Evolutionary conservation across 2,113 vertebrate genomes (phyloP), one percentile per base, ranked within the genome.

Genomic region (Cyanoderma ruficeps): DNA sequence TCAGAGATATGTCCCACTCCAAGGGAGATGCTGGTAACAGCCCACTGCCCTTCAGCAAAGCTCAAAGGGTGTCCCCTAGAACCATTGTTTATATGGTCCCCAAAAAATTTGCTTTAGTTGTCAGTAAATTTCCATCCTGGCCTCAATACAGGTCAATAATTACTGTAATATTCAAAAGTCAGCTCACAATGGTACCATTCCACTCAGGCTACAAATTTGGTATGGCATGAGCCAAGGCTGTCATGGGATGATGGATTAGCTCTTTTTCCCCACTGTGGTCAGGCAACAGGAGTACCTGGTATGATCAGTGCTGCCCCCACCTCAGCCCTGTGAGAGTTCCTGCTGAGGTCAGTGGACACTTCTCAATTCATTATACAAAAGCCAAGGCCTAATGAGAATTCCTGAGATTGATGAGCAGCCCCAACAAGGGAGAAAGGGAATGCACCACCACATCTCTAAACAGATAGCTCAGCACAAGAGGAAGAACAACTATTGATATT

Each of bases 1-100:
- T 65, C 33, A 59, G 42, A 81, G 59, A 28, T 33, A 37, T 33
- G 18, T 65, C 37, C 37, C 52, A 72, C 27, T 44, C 27, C 21
- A 41, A 50, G 31, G 50, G 22, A 57, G 68, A 65, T 57, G 33
- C 27, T 72, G 44, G 37, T 33, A n/a, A 57, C 42, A 81, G 59
- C 42, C 67, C 86, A 33, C 31, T 72, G 22, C 0, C 0, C 15
- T 23, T 64, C 0, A 0, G 37, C 31, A 65, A 35, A 72, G 18
- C 67, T 65, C 76, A 72, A 37, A 57, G 18, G 11, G 17, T 65
- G 21, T 57, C 22, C 22, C 17, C 67, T 37, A 44, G 35, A 72
- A 65, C 25, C 17, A 23, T 31, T 28, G 8, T 44, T 65, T 65
- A 65, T 44, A 72, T 17, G 31, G 6, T 65, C 11, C 22, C 14